Base-by-base conservation (phyloP, 2,797 vertebrate genomes). In the Gymnothorax reevesii region DNA sequence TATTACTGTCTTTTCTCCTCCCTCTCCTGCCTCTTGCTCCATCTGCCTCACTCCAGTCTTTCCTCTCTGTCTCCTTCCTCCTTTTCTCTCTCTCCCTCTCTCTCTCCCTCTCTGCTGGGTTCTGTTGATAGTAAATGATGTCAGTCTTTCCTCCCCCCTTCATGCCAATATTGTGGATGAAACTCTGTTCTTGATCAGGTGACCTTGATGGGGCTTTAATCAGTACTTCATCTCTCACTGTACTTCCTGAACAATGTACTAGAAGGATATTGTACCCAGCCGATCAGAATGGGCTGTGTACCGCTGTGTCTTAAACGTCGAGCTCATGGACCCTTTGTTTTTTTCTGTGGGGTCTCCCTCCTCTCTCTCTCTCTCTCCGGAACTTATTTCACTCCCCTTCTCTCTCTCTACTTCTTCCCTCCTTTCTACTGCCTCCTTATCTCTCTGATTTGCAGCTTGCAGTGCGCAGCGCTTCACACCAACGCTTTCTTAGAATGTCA, bases 91-190 rank as follows among this genome's bases (percentile, higher is more conserved):
- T 17, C 79, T 82, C 9, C 15, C 57, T 27, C 25, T n/a, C 55
- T 82, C 22, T 20, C 83, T 85, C 27, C 27, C 25, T 2, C 64
- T 57, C 25, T 13, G 59, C 89, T 89, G 88, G 88, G 87, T 69
- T 86, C 42, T 87, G 87, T 87, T 88, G 84, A 86, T 84, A 82
- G 88, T 8, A 10, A 59, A 86, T 89, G 88, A 89, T 86, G 84
- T 90, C 87, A 88, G 71, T 27, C 54, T 55, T 57, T 85, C 83
- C 85, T 87, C 86, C 10, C n/a, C 54, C 52, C 33, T 49, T 60
- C 54, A n/a, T 73, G 15, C 54, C n/a, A 60, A 79, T 20, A 20
- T 86, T 27, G 73, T 33, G 60, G 88, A 86, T 83, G 13, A 83
- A 83, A 71, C 77, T 62, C 57, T 80, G 69, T 73, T 57, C 85